phyloP scores from a whole-genome alignment of 1,140 invertebrate genomes.

The Zelostemma sp. region DNA sequence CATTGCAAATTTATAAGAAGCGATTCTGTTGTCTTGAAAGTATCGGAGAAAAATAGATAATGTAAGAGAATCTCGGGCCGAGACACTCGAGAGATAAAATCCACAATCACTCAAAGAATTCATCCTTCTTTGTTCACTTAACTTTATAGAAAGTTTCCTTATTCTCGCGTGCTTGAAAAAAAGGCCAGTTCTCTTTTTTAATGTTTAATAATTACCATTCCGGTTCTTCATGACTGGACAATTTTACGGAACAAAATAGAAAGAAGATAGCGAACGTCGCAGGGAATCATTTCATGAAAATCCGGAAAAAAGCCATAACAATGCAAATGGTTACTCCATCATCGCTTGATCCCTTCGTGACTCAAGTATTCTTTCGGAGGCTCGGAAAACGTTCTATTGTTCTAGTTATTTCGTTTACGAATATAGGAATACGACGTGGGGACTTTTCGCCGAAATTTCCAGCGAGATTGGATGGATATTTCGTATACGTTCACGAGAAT shows the following conservation, averaged over 20 bases:
- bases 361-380: too few species aligned
- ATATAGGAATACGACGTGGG: not conserved
- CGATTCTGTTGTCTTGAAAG: not conserved
- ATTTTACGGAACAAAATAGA: too few species aligned
- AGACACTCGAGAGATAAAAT: constrained; percentile 3
- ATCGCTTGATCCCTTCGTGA: too few species aligned
- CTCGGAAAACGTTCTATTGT: too few species aligned
- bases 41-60: not conserved
- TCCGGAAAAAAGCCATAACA: too few species aligned
- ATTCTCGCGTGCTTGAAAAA: not conserved
- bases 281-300: too few species aligned
- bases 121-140: constrained; percentile 1
- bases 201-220: too few species aligned
- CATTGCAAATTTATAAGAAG: not conserved
- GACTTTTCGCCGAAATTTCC: constrained; percentile 14
- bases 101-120: constrained; percentile 2
- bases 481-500: constrained; percentile 26
- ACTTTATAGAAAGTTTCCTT: constrained; percentile 1
- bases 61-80: not conserved
- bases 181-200: not conserved
- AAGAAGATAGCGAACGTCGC: too few species aligned
- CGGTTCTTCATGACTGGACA: too few species aligned
- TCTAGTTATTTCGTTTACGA: not conserved
- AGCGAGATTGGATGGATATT: constrained; percentile 27
- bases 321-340: too few species aligned